Evolutionary conservation across 2,888 invertebrate genomes (phyloP).

Genomic region (Ecliptopera silaceata): DNA sequence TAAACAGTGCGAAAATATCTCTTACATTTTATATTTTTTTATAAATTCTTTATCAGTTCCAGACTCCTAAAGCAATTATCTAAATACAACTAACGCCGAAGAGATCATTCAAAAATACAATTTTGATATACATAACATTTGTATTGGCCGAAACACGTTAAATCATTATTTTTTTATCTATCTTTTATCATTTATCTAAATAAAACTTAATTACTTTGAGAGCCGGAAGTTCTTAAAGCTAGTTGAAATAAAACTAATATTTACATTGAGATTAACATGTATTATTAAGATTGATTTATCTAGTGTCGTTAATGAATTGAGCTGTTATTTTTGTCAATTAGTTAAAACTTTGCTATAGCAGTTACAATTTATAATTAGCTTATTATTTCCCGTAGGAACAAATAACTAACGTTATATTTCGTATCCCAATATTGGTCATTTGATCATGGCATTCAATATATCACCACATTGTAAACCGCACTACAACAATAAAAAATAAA

Average conservation of each 20-base stretch:
- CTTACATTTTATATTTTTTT: slow-evolving; percentile 72
- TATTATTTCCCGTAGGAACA: slow-evolving; percentile 24
- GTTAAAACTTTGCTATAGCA: slow-evolving; percentile 45
- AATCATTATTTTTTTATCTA: slow-evolving; percentile 66
- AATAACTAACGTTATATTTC: slow-evolving; percentile 38
- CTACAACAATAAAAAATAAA: slow-evolving; percentile 62
- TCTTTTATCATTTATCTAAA: slow-evolving; percentile 68
- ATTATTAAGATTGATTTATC: slow-evolving; percentile 72
- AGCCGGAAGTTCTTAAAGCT: slow-evolving; percentile 79
- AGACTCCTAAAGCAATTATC: slow-evolving; percentile 82
- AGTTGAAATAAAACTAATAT: slow-evolving; percentile 71
- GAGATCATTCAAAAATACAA: slow-evolving; percentile 83
- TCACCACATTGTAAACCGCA: slow-evolving; percentile 57
- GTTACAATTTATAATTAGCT: slow-evolving; percentile 16
- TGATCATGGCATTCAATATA: slow-evolving; percentile 58
- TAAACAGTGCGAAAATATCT: slow-evolving; percentile 82
- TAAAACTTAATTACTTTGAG: slow-evolving; percentile 80
- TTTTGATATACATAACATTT: slow-evolving; percentile 79
- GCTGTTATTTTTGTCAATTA: slow-evolving; percentile 64
- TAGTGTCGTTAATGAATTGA: slow-evolving; percentile 79
- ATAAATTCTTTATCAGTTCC: slow-evolving; percentile 80
- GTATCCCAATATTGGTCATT: slow-evolving; percentile 44
- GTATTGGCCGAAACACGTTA: slow-evolving; percentile 78
- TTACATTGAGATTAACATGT: slow-evolving; percentile 79
- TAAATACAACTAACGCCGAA: slow-evolving; percentile 74